Conservation (phyloP, 2,113 vertebrate species). For the Romanogobio albipinnatus region DNA sequence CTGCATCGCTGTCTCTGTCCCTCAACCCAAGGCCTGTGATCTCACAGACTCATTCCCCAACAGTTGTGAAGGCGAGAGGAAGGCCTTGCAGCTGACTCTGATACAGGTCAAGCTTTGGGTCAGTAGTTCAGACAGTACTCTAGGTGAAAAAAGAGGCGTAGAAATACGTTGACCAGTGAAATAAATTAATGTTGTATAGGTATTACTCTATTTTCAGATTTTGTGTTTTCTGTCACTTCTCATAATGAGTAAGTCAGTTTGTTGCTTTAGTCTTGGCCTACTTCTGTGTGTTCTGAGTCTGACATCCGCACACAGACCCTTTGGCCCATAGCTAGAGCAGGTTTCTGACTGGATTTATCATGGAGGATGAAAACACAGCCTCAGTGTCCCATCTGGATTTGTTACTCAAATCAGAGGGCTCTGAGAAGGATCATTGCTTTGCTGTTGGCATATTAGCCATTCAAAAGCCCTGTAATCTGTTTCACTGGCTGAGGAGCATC, state of each 20-base stretch:
- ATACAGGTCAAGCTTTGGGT: background rate
- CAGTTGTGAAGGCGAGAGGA: slow-evolving; percentile 41
- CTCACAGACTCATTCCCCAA: slow-evolving; percentile 28
- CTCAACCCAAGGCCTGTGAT: slow-evolving; percentile 53
- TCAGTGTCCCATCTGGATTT: slow-evolving; percentile 49
- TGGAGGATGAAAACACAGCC: background rate
- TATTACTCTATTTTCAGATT: background rate
- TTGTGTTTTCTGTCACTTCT: background rate
- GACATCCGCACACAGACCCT: background rate
- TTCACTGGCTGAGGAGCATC: slow-evolving; percentile 30
- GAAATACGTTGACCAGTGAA: background rate
- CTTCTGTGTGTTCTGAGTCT: slow-evolving; percentile 12
- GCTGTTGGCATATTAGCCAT: slow-evolving; percentile 53
- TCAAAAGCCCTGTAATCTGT: slow-evolving; percentile 52
- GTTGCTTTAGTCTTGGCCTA: background rate
- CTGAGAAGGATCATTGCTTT: slow-evolving; percentile 43
- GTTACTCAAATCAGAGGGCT: slow-evolving; percentile 51
- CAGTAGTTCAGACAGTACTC: background rate
- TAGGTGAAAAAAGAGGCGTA: background rate
- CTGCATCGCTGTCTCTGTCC: slow-evolving; percentile 34
- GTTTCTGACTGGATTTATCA: slow-evolving; percentile 24
- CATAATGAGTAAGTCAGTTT: background rate
- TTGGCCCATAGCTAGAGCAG: background rate
- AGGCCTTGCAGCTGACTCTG: slow-evolving; percentile 33
- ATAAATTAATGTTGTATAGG: background rate